Percentiles rank a stretch among this genome's conserved stretches.
Conservation (phyloP, 2,113 vertebrate species). For the human region DNA sequence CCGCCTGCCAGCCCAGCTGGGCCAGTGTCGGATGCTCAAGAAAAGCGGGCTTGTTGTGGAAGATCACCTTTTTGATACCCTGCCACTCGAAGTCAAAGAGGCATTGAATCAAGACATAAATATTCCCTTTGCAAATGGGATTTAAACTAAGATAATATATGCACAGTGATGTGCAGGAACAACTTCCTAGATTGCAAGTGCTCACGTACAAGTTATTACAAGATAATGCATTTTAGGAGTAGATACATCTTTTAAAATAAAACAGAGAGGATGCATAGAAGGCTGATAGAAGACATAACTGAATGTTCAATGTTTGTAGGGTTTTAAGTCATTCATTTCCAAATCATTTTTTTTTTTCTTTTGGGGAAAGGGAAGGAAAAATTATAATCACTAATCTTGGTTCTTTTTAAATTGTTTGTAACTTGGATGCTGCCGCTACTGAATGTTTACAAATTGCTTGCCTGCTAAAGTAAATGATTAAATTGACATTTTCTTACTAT, state of each 20-base stretch:
- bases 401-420: constrained; percentile 88
- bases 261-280: constrained; percentile 75
- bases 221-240: constrained; percentile 81
- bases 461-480: constrained; percentile 89
- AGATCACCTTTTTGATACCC: constrained; percentile 97
- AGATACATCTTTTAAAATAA: constrained; percentile 74
- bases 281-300: constrained; percentile 77
- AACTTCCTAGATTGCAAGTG: constrained; percentile 74
- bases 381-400: constrained; percentile 84
- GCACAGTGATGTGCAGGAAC: constrained; percentile 51
- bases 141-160: constrained; percentile 80
- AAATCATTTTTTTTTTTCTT: constrained; percentile 71
- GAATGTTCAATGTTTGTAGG: constrained; percentile 84
- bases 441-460: constrained; percentile 91
- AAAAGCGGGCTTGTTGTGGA: constrained; percentile 93
- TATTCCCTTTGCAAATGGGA: constrained; percentile 91
- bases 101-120: constrained; percentile 93
- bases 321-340: constrained; percentile 84
- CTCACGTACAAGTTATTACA: constrained; percentile 69
- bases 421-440: constrained; percentile 89
- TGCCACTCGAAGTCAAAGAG: constrained; percentile 96
- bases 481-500: constrained; percentile 88
- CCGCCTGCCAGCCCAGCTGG: constrained; percentile 92
- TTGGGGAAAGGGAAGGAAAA: constrained; percentile 77
- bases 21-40: constrained; percentile 93